Base-by-base conservation (phyloP, 2,113 vertebrate species). In the Poeciliopsis occidentalis region DNA sequence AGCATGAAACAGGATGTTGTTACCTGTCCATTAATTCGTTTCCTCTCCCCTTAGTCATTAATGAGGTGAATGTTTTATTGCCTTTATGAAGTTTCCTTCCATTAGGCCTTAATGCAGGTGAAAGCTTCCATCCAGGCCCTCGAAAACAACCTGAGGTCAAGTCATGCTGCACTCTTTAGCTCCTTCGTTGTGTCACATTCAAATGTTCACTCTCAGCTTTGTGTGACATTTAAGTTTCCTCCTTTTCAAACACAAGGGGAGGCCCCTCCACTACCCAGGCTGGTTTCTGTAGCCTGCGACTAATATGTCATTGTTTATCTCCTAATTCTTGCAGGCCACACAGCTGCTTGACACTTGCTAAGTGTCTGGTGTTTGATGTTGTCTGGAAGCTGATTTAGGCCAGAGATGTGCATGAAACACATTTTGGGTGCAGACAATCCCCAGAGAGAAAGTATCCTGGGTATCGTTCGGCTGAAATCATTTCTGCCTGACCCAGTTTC, bases 401-500 rank as follows among this genome's bases (percentile, higher is more conserved):
- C 80, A 86, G 24, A 39, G 61, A 73, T 29, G 54, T n/a, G 24
- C 22, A 60, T 75, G 69, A 82, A 85, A 76, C 34, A 79, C 64
- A 72, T 65, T 84, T 64, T 67, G 74, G 84, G 78, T 80, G 75
- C 67, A 70, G 66, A 74, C 41, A 73, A 69, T 88, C 90, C 80
- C 92, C 8, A 6, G 88, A 86, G 88, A 68, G 6, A 0, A 80
- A 64, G 69, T 68, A 72, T 69, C 82, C 67, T 60, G 84, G 80
- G 82, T 78, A n/a, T 51, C 26, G 80, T 85, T 80, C 69, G 75
- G 75, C 76, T 88, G 81, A 90, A 78, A 87, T 88, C 0, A 12
- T 85, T 89, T 88, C 60, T 63, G 39, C 19, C 34, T 86, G 78
- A 86, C 72, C 82, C 71, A 89, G 75, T 80, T 90, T 78, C 12